Evolutionary conservation across 53 echinoderm and acorn worm genomes (phyloP), one percentile per base, ranked within the genome.

Genomic region (Stichopus horrens): DNA sequence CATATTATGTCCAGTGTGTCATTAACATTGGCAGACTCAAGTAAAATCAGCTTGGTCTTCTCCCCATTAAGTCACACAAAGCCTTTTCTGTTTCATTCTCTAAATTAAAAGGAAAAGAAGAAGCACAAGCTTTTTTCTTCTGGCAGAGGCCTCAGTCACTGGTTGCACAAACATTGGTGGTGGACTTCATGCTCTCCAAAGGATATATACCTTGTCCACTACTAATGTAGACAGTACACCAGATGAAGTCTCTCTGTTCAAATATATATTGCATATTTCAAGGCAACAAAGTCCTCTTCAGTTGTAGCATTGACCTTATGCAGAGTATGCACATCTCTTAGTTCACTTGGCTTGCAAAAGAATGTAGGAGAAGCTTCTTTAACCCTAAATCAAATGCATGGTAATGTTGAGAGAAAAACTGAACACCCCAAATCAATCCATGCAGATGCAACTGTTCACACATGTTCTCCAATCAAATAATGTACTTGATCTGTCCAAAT

Each of bases 301-400:
- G 68, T n/a, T 67, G n/a, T n/a, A 11, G 68, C 37, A 2, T 37
- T 67, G 68, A 67, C 3, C 68, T 67, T 67, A n/a, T 67, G 68
- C 11, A 67, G 68, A 67, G 68, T 1, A 11, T 67, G 68, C 13
- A n/a, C 68, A 67, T 67, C 68, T n/a, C 11, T 14, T 14, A 67
- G 68, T 67, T 1, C 68, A 14, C n/a, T 67, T n/a, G n/a, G 68
- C 13, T 14, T 14, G 68, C 11, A 67, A 67, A 14, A n/a, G 68
- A n/a, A 67, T n/a, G 1, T n/a, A 11, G 68, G 68, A n/a, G 3
- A 14, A 14, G n/a, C 11, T n/a, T 14, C 13, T n/a, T 67, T 22
- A 5, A 77, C 77, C 51, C 23, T 52, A 77, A 23, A 77, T 23
- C n/a, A n/a, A n/a, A 77, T 23, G 77, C 23, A 77, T 77, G 77